Conservation (phyloP, 2,888 invertebrate genomes). For the Phrixothrix hirtus region DNA sequence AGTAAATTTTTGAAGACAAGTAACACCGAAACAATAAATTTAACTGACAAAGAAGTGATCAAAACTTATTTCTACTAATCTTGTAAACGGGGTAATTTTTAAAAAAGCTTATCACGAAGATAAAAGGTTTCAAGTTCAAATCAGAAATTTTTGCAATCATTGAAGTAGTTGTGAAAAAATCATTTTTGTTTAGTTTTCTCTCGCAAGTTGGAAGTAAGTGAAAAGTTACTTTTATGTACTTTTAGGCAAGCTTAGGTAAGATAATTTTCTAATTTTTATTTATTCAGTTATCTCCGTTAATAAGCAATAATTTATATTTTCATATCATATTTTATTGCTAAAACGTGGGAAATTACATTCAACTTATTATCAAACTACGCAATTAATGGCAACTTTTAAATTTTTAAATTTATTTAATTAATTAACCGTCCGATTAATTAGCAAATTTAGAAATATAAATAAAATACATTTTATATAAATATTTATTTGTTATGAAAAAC, state of each 20-base stretch:
- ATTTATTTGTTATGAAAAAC: too few species aligned
- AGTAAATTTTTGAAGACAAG: too few species aligned
- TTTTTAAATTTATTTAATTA: too few species aligned
- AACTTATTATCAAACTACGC: too few species aligned
- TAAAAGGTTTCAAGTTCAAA: slow-evolving; percentile 49
- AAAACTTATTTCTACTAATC: slow-evolving; percentile 42
- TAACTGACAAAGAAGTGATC: slow-evolving; percentile 29
- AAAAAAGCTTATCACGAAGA: slow-evolving; percentile 41
- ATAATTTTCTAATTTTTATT: background rate
- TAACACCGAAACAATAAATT: slow-evolving; percentile 2
- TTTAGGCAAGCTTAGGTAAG: background rate
- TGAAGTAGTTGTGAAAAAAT: slow-evolving; percentile 41
- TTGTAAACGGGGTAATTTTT: slow-evolving; percentile 44
- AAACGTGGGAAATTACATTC: too few species aligned
- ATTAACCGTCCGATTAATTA: too few species aligned
- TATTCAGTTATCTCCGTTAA: background rate
- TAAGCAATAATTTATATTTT: background rate
- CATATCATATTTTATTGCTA: too few species aligned
- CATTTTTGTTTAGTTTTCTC: slow-evolving; percentile 36
- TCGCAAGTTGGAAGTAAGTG: too few species aligned
- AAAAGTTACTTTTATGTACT: too few species aligned
- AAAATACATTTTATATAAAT: too few species aligned
- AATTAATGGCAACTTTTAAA: too few species aligned
- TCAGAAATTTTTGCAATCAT: slow-evolving; percentile 25
- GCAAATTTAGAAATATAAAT: too few species aligned